Evolutionary conservation across 1,140 invertebrate genomes (phyloP).

Genomic region (Drosophila equinoxialis): DNA sequence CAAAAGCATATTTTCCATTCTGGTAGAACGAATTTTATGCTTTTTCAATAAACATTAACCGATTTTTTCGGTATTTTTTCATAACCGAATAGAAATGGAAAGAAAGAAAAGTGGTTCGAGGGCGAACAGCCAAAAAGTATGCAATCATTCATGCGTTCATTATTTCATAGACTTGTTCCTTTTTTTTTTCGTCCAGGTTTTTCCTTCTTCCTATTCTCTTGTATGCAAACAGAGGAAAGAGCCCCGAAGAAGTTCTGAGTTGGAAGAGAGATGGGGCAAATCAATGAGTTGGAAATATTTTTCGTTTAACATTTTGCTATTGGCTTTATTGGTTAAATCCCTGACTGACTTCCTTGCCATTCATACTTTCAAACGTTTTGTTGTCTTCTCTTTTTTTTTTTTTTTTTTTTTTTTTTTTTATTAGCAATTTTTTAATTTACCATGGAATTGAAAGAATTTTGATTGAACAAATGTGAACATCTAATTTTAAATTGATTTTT

Average conservation of each 20-base stretch:
- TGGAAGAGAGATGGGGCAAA: conserved; percentile 54
- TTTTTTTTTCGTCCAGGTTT: conserved; percentile 39
- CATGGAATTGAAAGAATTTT: conserved; percentile 41
- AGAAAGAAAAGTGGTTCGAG: conserved; percentile 36
- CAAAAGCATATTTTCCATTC: conserved; percentile 83
- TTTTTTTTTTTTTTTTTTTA: conserved; percentile 12
- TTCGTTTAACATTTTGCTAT: conserved; percentile 61
- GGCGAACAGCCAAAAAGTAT: conserved; percentile 52
- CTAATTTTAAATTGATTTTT: neutral
- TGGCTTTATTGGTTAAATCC: conserved; percentile 47
- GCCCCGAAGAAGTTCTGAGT: conserved; percentile 28
- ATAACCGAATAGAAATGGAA: conserved; percentile 57
- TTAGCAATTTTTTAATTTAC: conserved; percentile 52
- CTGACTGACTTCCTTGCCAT: neutral
- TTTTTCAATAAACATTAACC: conserved; percentile 83
- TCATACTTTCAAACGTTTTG: neutral
- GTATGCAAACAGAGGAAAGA: conserved; percentile 61
- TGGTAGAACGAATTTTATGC: conserved; percentile 83
- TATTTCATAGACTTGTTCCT: conserved; percentile 30
- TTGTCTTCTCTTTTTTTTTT: neutral
- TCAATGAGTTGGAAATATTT: conserved; percentile 82
- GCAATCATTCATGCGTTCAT: conserved; percentile 75
- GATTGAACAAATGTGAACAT: conserved; percentile 1
- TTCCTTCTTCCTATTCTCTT: conserved; percentile 38
- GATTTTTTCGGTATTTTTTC: conserved; percentile 82